phyloP scores from a whole-genome alignment of 2,888 invertebrate species.

The Perizoma affinitatum region DNA sequence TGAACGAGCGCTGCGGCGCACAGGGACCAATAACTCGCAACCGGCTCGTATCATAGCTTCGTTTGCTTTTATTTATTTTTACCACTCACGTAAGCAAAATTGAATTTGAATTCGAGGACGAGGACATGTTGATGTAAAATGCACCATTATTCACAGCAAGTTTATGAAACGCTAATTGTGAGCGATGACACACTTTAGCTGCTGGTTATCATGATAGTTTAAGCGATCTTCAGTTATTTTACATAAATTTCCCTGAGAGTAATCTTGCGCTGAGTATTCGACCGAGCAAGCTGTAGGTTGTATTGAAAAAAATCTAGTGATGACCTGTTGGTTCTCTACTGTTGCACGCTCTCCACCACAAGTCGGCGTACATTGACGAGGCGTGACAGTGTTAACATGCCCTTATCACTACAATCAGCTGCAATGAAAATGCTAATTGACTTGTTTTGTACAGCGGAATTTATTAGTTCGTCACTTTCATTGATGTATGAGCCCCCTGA shows the following conservation, averaged over 20 bases:
- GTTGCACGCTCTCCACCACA: conserved; percentile 15
- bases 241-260: too few species aligned
- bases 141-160: conserved; percentile 21
- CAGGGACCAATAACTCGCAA: conserved; percentile 83
- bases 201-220: too few species aligned
- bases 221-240: too few species aligned
- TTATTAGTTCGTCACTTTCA: conserved; percentile 51
- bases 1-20: conserved; percentile 78
- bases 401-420: conserved; percentile 62
- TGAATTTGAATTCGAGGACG: conserved; percentile 73
- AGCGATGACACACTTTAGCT: too few species aligned
- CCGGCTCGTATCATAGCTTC: conserved; percentile 81
- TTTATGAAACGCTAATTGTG: too few species aligned
- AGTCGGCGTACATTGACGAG: conserved; percentile 51
- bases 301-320: not conserved
- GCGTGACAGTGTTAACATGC: conserved; percentile 61
- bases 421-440: conserved; percentile 71
- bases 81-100: conserved; percentile 82
- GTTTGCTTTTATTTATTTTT: conserved; percentile 79
- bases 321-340: conserved; percentile 25
- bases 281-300: too few species aligned
- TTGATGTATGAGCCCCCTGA: conserved; percentile 47
- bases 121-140: conserved; percentile 57
- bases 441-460: conserved; percentile 61
- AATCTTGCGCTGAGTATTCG: too few species aligned